These are phyloP conservation scores for Mesembrinibis cayennensis DNA, from an alignment of 2,113 vertebrate genomes.

Conservation along the genomic window DNA sequence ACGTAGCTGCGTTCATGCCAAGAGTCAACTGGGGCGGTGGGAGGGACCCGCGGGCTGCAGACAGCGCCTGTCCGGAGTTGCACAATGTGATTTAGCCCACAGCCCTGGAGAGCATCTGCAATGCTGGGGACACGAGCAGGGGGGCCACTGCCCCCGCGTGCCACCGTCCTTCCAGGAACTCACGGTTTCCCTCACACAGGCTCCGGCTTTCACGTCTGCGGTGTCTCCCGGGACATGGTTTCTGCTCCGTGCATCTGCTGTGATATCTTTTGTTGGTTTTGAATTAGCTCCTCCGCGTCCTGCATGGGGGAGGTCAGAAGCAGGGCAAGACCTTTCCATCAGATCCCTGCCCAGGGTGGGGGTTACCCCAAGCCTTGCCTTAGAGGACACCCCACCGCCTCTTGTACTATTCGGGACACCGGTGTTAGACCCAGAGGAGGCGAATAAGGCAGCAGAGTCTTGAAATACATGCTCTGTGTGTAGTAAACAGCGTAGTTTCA, in stretches of 20 bases:
- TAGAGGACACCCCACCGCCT: no score
- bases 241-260: background rate
- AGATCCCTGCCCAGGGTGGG: no score
- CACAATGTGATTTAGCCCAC: background rate
- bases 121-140: accelerated
- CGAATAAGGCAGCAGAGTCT: background rate
- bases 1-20: background rate
- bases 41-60: background rate
- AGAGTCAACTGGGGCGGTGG: background rate
- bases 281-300: background rate
- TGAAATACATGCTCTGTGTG: background rate
- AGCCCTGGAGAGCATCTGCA: background rate
- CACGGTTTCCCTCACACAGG: accelerated
- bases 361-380: background rate
- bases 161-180: background rate
- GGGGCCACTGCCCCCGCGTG: background rate
- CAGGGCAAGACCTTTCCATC: no score
- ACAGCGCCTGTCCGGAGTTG: background rate
- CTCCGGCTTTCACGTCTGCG: accelerated
- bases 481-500: background rate
- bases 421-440: background rate
- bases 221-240: background rate
- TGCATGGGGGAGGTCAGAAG: no score
- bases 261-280: background rate
- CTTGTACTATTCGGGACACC: background rate